phyloP scores from a whole-genome alignment of 2,113 vertebrate genomes.

The Saguinus midas region DNA sequence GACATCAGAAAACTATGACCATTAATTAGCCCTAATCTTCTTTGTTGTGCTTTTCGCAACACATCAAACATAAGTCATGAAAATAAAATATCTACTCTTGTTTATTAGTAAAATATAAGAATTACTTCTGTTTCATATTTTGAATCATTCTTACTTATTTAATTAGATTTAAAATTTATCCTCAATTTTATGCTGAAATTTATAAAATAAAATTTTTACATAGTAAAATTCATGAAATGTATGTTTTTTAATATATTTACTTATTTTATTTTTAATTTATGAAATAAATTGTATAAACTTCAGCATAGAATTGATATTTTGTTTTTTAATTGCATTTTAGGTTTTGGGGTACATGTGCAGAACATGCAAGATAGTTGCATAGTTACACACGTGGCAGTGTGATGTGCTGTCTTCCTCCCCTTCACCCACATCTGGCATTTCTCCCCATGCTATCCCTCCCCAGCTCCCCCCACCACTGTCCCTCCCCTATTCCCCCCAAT shows the following conservation, averaged over 20 bases:
- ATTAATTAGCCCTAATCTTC: background rate
- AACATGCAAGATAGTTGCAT: too few species aligned
- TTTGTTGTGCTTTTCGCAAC: background rate
- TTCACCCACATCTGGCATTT: too few species aligned
- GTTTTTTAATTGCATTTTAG: too few species aligned
- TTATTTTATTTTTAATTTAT: background rate
- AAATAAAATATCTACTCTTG: background rate
- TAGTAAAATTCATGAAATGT: background rate
- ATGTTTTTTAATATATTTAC: background rate
- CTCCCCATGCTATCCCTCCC: too few species aligned
- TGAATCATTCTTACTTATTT: background rate
- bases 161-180: background rate
- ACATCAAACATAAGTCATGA: background rate
- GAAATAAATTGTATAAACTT: background rate
- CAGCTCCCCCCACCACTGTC: too few species aligned
- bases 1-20: background rate
- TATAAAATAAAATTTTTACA: background rate
- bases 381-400: too few species aligned
- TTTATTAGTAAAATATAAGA: background rate
- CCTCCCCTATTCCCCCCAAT: too few species aligned
- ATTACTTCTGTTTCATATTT: background rate
- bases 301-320: background rate
- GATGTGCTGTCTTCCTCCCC: too few species aligned
- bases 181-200: background rate
- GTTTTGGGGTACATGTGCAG: too few species aligned